These are phyloP conservation scores for Gasterosteus aculeatus DNA, from an alignment of 2,113 vertebrate genomes.

Conservation along the genomic window DNA sequence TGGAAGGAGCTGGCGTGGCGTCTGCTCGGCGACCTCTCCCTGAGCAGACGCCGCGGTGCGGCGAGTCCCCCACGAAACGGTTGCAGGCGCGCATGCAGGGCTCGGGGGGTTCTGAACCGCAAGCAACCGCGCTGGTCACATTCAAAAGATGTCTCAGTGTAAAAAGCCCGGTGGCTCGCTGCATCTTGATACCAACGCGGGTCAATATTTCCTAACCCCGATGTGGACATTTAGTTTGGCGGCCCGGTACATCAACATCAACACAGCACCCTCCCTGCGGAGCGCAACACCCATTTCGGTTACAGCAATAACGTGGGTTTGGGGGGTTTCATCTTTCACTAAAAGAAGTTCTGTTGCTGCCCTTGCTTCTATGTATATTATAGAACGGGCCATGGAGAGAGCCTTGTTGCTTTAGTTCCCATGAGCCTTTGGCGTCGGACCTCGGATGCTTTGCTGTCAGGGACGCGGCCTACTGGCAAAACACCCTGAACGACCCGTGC, in stretches of 20 bases:
- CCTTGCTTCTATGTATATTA: not conserved
- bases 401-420: conserved; percentile 40
- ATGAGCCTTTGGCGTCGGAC: conserved; percentile 51
- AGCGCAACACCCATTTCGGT: not conserved
- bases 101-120: not conserved
- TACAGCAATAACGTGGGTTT: conserved; percentile 10
- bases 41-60: too few relatives aligned
- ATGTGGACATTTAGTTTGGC: not conserved
- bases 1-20: not conserved
- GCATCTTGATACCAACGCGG: too few relatives aligned
- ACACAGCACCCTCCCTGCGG: not conserved
- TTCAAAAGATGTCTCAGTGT: not conserved
- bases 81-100: too few relatives aligned
- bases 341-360: not conserved
- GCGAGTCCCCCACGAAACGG: too few relatives aligned
- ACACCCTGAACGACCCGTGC: conserved; percentile 1
- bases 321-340: not conserved
- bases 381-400: conserved; percentile 38
- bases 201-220: too few relatives aligned
- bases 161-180: too few relatives aligned
- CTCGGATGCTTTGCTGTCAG: conserved; percentile 40
- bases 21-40: too few relatives aligned
- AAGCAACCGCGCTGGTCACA: not conserved
- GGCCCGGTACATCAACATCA: not conserved
- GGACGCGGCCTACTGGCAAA: conserved; percentile 4